Base-by-base conservation (phyloP, 2,888 invertebrate genomes). In the Sinohyriopsis cumingii region DNA sequence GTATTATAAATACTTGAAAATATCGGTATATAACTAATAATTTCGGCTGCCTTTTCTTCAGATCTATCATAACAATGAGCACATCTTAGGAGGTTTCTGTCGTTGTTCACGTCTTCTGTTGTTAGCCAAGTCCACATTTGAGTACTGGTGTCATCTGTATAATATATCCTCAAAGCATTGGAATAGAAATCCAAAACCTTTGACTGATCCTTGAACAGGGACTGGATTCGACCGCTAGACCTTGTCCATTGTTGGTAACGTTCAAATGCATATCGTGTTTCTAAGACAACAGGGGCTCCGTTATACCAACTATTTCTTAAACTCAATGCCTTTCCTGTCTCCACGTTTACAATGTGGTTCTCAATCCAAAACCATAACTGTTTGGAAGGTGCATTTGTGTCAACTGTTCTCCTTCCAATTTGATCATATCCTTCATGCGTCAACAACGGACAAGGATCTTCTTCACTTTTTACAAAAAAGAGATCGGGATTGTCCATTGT, bases 11-110 rank as follows among this genome's bases (percentile, higher is more conserved):
- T 59, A 7, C 9, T 33, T 33, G 33, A 33, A 28, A 71, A 33
- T 15, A 71, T 20, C 0, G 71, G 71, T 33, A 71, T 63, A 20
- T 56, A 71, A 19, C 59, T 59, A 9, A 71, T 71, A n/a, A 71
- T 56, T 45, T 67, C 67, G 5, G 63, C 60, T 28, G 71, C 71
- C 33, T 25, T 71, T 67, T 71, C 71, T 60, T 71, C 71, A 19
- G 5, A 53, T 55, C 67, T 63, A 55, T 71, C 59, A 54, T 71
- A 71, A 64, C 71, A 71, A 3, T 60, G 59, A 18, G 67, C 63
- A 60, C 71, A 71, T 5, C 71, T 54, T 7, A 71, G 63, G 5
- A 67, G 28, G 25, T 71, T 71, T 22, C 59, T 60, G 55, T 71
- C 63, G 7, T 25, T 54, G 19, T 71, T 56, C 15, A 71, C 55